Evolutionary conservation across 2,797 vertebrate genomes (phyloP), one percentile per base, ranked within the genome.

Genomic region (Ispidina picta): DNA sequence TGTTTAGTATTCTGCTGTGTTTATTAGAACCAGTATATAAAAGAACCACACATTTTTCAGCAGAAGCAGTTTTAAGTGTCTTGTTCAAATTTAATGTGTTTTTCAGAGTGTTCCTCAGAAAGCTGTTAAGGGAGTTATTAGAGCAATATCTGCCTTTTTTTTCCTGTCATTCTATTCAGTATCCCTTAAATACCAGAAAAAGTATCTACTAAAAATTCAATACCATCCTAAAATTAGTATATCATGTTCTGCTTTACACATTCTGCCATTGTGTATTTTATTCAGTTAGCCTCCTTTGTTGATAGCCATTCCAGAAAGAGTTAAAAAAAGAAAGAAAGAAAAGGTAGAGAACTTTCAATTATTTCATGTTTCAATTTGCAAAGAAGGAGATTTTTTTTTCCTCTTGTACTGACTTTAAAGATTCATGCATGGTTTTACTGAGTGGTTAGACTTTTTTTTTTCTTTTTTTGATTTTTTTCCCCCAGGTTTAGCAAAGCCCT

Each of bases 401-500:
- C 37, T 41, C 22, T 59, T 70, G 4, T 63, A 31, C 39, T 70
- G 11, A 81, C 51, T 77, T 71, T 71, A 60, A 86, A 88, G 56
- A 73, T 75, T 41, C 56, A 44, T n/a, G 17, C 12, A 46, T 48
- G 21, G 19, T 94, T 94, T 91, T 75, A 66, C 56, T 55, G 49
- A 62, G 62, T 33, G 37, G 21, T 41, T 89, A 68, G 35, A 66
- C 33, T 39, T 64, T 21, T 21, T n/a, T 10, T 41, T 39, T 64
- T 43, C 54, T 59, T 28, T 5, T 22, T 33, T 21, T 18, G 37
- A 39, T 35, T 10, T 41, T 39, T 76, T 66, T 72, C 33, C 15
- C 58, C 3, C 52, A 86, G 80, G 83, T 83, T 96, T 94, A 83
- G 55, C 48, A 92, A 95, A 95, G 54, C 64, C 81, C 25, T 92